Evolutionary conservation across 2,888 invertebrate species (phyloP).

Genomic region (Pasiphila rectangulata): DNA sequence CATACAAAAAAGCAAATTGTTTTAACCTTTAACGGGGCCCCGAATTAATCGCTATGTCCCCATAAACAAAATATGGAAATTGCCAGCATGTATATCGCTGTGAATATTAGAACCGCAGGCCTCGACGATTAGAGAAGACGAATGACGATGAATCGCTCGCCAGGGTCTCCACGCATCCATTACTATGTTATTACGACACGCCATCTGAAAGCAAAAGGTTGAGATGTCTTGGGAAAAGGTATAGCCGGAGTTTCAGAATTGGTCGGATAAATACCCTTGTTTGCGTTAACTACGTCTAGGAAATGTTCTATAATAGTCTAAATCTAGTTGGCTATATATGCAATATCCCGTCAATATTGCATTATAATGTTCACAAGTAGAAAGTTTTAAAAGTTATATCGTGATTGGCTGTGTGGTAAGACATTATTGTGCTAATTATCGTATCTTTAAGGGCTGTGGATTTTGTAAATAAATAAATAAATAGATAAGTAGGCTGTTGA

Average conservation of each 20-base stretch:
- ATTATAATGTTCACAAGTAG: too few relatives aligned
- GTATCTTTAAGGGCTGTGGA: too few relatives aligned
- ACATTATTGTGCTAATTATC: too few relatives aligned
- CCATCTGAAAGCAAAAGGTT: conserved; percentile 19
- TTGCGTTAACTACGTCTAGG: too few relatives aligned
- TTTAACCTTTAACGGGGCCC: neutral
- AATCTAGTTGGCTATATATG: too few relatives aligned
- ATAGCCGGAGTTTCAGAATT: conserved; percentile 1
- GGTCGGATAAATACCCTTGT: conserved; percentile 3
- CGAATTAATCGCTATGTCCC: neutral
- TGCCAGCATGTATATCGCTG: conserved; percentile 11
- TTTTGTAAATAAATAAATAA: too few relatives aligned
- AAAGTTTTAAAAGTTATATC: too few relatives aligned
- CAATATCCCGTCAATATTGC: too few relatives aligned
- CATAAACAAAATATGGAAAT: conserved; percentile 15
- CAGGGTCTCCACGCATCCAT: conserved; percentile 36
- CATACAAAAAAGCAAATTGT: neutral
- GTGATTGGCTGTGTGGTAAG: too few relatives aligned
- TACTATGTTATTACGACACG: conserved; percentile 28
- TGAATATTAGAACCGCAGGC: conserved; percentile 30
- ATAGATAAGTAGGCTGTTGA: too few relatives aligned
- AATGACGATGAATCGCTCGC: conserved; percentile 54
- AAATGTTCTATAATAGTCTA: too few relatives aligned
- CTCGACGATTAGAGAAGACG: conserved; percentile 49
- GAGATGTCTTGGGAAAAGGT: conserved; percentile 6